Evolutionary conservation across 2,113 vertebrate genomes (phyloP), one percentile per base, ranked within the genome.

Genomic region (Tonatia bakeri): DNA sequence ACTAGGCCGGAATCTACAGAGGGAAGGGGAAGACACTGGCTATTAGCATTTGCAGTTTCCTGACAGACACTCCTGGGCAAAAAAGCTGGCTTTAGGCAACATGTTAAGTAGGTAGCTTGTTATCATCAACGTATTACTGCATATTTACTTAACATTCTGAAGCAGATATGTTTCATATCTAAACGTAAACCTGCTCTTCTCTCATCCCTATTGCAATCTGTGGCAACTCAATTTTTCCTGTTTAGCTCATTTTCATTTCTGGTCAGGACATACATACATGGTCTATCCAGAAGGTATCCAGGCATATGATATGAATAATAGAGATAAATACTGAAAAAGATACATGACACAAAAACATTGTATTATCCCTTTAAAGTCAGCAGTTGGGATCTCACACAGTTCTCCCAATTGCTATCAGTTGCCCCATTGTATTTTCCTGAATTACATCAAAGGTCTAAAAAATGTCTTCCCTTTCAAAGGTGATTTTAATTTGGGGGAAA

Each of bases 1-100:
- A 20, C 0, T 1, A 54, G 64, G 84, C 36, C 8, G 5, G 56
- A 38, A 52, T 87, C 87, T 54, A 33, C 14, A 28, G 40, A 76
- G 22, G 59, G 45, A 52, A 75, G 76, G n/a, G 31, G 22, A 94
- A 5, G 43, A 19, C 36, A 43, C 47, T 43, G 54, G 64, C 72
- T 77, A 10, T 94, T 87, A 82, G 67, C 47, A 52, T 82, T 84
- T 75, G 38, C 14, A 73, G 9, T 79, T 91, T 73, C 33, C 86
- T 56, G 65, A 59, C 50, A 17, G 14, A 54, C 7, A 7, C 11
- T 81, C 33, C 28, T 75, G 47, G 67, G 85, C 87, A 16, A 0
- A 59, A n/a, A 59, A 92, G 76, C 69, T 94, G 76, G 70, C 94
- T 50, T 45, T 70, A 93, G 95, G 82, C 90, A 95, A 79, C 72